A percentile compares a stretch with the other conserved stretches of the same genome.
Conservation (phyloP, 2,888 invertebrate species). For the Eilema griseolum region DNA sequence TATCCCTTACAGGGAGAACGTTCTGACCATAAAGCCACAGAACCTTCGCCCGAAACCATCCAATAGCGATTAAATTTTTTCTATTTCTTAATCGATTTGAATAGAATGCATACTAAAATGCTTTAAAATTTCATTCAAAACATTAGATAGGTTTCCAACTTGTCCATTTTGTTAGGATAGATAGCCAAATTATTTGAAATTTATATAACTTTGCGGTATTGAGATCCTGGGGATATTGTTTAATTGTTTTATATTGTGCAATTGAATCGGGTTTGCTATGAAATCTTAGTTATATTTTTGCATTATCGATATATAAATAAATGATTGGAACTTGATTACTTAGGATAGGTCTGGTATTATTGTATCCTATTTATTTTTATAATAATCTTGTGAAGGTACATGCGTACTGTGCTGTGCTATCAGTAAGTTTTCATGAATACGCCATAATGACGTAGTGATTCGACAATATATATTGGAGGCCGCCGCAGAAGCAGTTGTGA, state of each 20-base stretch:
- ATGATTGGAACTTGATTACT: conserved; percentile 38
- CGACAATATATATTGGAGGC: conserved; percentile 53
- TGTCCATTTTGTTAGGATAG: conserved; percentile 61
- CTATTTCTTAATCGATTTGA: too few species aligned
- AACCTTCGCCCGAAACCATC: too few species aligned
- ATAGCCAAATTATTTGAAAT: conserved; percentile 66
- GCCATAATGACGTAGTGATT: conserved; percentile 44
- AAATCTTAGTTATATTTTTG: conserved; percentile 50
- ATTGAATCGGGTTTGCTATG: conserved; percentile 48
- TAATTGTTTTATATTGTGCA: conserved; percentile 52
- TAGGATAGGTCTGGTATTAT: conserved; percentile 49
- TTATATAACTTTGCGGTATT: conserved; percentile 38
- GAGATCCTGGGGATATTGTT: conserved; percentile 30
- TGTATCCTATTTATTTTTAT: conserved; percentile 67
- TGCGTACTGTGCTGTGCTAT: conserved; percentile 35
- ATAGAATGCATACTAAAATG: too few species aligned
- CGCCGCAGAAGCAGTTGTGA: conserved; percentile 23
- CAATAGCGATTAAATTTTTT: too few species aligned
- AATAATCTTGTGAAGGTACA: conserved; percentile 47
- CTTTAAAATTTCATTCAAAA: too few species aligned
- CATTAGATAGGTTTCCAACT: conserved; percentile 62
- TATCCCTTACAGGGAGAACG: too few species aligned
- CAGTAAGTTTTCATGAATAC: conserved; percentile 29
- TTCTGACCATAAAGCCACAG: too few species aligned
- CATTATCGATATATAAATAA: conserved; percentile 35